Percentiles rank a stretch among this genome's conserved stretches.
These are phyloP conservation scores for Hexactinellida sp. DNA, from an alignment of 37 sponge, comb jelly and placozoan genomes.

Conservation along the genomic window DNA sequence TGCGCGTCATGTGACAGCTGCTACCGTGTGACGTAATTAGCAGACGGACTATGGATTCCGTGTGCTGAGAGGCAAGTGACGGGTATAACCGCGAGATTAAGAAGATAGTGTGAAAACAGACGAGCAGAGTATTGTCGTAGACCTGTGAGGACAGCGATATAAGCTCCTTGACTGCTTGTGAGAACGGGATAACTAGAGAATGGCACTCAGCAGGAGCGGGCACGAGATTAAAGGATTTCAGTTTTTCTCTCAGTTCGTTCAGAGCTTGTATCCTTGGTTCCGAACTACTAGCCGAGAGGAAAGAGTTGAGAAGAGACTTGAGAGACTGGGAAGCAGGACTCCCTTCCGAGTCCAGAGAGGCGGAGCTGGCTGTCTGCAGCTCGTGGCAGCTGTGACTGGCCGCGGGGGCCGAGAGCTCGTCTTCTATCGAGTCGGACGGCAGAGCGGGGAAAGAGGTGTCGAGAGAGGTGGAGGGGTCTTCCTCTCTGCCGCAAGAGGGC, in stretches of 20 bases:
- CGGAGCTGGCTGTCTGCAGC: background rate
- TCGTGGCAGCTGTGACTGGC: background rate
- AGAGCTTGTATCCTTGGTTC: background rate
- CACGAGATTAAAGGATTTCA: background rate
- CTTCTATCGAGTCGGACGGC: background rate
- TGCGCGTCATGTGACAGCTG: background rate
- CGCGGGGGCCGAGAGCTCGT: background rate
- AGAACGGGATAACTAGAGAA: background rate
- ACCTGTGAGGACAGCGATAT: background rate
- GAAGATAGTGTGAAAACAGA: background rate
- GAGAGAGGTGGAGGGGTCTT: background rate
- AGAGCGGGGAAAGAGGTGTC: background rate
- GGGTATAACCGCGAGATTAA: background rate
- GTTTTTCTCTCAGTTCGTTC: background rate
- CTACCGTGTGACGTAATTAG: background rate
- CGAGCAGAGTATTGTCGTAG: background rate
- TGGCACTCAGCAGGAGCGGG: background rate
- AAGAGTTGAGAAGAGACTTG: background rate
- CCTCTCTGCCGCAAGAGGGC: too few relatives aligned
- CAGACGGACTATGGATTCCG: background rate
- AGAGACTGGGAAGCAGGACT: background rate
- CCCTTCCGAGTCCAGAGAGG: background rate
- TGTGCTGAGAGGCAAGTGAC: background rate
- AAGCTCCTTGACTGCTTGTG: background rate
- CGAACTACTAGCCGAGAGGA: background rate